These are phyloP conservation scores for Scatophagus argus DNA, from an alignment of 2,113 vertebrate genomes.

Conservation along the genomic window DNA sequence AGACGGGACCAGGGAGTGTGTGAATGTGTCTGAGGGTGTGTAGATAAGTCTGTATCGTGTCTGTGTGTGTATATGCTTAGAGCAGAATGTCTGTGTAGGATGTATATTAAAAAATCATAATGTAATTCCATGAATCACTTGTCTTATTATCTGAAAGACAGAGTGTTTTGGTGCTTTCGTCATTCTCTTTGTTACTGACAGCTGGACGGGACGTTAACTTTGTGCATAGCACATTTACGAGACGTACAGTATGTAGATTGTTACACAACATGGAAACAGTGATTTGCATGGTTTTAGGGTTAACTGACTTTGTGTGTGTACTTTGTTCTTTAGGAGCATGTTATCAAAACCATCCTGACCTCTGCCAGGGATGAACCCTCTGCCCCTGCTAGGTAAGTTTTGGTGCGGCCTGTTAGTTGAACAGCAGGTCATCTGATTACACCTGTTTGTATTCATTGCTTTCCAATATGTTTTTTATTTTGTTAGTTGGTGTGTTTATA, in stretches of 20 bases:
- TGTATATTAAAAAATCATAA: conserved; percentile 7
- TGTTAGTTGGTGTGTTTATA: background rate
- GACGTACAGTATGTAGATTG: background rate
- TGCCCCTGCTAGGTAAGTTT: conserved; percentile 95
- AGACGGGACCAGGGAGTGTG: conserved; percentile 29
- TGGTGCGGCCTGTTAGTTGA: background rate
- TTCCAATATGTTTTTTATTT: background rate
- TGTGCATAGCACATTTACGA: background rate
- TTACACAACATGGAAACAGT: background rate
- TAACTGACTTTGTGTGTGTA: conserved; percentile 28
- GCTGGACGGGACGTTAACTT: background rate
- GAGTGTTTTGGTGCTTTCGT: background rate
- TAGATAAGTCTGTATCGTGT: background rate
- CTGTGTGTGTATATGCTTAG: conserved; percentile 16
- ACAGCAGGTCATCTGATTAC: background rate
- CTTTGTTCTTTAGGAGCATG: conserved; percentile 89
- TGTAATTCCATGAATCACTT: conserved; percentile 12
- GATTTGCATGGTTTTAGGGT: background rate
- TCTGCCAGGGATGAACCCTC: conserved; percentile 97
- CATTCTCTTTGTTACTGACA: background rate
- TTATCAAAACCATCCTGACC: conserved; percentile 95
- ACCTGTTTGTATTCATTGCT: background rate
- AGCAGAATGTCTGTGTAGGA: background rate
- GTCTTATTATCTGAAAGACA: background rate
- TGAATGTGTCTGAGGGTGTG: conserved; percentile 17